Percentiles rank a stretch among this genome's conserved stretches.
Evolutionary conservation across 2,888 invertebrate genomes (phyloP).

Genomic region (Leptopilina syphax): DNA sequence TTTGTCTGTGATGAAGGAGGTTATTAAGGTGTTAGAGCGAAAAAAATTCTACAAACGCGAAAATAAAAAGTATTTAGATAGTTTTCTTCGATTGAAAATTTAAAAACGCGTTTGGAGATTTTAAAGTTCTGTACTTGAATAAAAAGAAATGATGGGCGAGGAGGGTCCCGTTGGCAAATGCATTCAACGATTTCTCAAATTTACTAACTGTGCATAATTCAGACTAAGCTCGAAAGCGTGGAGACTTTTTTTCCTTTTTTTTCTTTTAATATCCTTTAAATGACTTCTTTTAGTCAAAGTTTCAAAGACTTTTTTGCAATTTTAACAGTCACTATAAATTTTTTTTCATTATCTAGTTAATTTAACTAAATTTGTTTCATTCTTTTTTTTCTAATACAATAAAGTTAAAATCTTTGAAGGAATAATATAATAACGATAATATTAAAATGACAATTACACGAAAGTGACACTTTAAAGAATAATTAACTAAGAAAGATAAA

Average conservation of each 20-base stretch:
- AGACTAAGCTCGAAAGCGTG: slow-evolving; percentile 72
- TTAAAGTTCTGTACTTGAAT: slow-evolving; percentile 32
- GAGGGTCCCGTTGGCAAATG: slow-evolving; percentile 57
- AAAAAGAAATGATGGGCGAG: slow-evolving; percentile 31
- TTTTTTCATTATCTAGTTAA: slow-evolving; percentile 6
- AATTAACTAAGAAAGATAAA: background rate
- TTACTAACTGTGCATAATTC: slow-evolving; percentile 64
- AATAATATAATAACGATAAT: background rate
- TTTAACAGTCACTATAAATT: slow-evolving; percentile 1
- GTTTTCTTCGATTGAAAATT: slow-evolving; percentile 17
- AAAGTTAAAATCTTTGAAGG: slow-evolving; percentile 4
- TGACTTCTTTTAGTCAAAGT: slow-evolving; percentile 39
- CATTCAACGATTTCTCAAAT: slow-evolving; percentile 65
- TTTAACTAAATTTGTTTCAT: background rate
- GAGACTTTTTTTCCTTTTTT: slow-evolving; percentile 25
- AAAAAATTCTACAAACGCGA: slow-evolving; percentile 40
- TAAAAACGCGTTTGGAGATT: slow-evolving; percentile 13
- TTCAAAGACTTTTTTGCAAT: slow-evolving; percentile 29
- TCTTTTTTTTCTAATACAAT: slow-evolving; percentile 23
- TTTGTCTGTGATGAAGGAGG: slow-evolving; percentile 57
- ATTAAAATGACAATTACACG: slow-evolving; percentile 23
- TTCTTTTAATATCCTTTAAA: background rate
- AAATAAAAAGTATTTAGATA: slow-evolving; percentile 34
- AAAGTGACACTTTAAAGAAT: slow-evolving; percentile 22
- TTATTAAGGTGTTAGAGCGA: slow-evolving; percentile 41